Conservation (phyloP, 2,888 invertebrate genomes). For the Proisotoma minuta region DNA sequence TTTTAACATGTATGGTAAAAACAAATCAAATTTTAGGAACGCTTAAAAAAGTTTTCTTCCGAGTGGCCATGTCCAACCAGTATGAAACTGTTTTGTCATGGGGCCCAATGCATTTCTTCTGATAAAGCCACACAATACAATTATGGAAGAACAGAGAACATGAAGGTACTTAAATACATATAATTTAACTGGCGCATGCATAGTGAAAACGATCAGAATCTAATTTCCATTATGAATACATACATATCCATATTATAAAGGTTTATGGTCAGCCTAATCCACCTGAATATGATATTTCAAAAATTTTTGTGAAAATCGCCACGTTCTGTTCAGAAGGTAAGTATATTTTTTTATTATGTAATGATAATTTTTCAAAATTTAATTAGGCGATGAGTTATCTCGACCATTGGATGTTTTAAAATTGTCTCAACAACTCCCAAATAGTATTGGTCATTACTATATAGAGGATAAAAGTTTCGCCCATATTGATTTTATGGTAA, state of each 20-base stretch:
- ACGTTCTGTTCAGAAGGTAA: constrained; percentile 1
- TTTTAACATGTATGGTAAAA: too few species aligned
- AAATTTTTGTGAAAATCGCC: not conserved
- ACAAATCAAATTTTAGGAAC: not conserved
- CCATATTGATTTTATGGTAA: not conserved
- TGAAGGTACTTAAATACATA: not conserved
- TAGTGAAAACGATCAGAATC: not conserved
- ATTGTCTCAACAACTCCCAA: not conserved
- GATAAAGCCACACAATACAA: not conserved
- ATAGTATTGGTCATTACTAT: not conserved
- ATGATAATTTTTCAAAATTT: too few species aligned
- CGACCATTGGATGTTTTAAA: not conserved
- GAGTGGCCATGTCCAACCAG: not conserved
- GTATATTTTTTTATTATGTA: too few species aligned
- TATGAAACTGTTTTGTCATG: not conserved
- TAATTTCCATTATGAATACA: too few species aligned
- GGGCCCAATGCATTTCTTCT: not conserved
- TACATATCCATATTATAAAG: too few species aligned
- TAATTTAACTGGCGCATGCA: not conserved
- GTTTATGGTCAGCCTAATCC: not conserved
- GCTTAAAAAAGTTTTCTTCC: not conserved
- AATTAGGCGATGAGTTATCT: not conserved
- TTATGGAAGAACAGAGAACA: not conserved
- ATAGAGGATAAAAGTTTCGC: not conserved
- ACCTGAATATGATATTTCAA: not conserved